Conservation (phyloP, 2,888 invertebrate species). For the Megastigmus dorsalis region DNA sequence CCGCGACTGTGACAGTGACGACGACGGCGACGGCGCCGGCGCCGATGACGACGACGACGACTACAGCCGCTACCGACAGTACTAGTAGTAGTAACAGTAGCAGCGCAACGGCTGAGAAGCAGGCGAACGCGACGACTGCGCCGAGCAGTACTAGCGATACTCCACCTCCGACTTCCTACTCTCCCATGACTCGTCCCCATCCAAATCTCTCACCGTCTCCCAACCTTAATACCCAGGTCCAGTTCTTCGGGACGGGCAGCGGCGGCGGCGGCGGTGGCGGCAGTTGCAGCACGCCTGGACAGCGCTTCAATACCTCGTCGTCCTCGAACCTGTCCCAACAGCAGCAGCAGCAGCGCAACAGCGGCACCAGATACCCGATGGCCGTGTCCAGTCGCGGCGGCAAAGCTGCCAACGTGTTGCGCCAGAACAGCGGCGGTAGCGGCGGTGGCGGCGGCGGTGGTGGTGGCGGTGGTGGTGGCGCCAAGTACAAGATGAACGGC, state of each 20-base stretch:
- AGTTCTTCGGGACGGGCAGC: conserved; percentile 61
- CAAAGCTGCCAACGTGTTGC: conserved; percentile 27
- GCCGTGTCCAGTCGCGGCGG: conserved; percentile 56
- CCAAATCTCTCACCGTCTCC: conserved; percentile 69
- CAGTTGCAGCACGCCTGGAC: no score
- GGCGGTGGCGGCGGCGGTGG: conserved; percentile 53
- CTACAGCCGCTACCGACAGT: conserved; percentile 16
- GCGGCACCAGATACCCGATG: conserved; percentile 60
- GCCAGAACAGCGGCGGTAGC: conserved; percentile 54
- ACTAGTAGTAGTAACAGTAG: neutral
- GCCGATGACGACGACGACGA: conserved; percentile 50
- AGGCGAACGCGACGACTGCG: neutral
- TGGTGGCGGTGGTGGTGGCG: neutral
- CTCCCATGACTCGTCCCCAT: conserved; percentile 67
- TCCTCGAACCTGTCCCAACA: conserved; percentile 56
- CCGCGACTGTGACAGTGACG: neutral
- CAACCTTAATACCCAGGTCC: conserved; percentile 69
- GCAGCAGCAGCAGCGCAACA: conserved; percentile 57
- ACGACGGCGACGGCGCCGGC: conserved; percentile 37
- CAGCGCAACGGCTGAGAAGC: neutral
- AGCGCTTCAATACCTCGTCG: conserved; percentile 60
- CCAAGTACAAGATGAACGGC: conserved; percentile 69
- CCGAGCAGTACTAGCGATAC: conserved; percentile 5
- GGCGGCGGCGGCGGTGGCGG: conserved; percentile 54
- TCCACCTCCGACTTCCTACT: conserved; percentile 66